Base-by-base conservation (phyloP, 2,113 vertebrate genomes). In the Raphicerus campestris region DNA sequence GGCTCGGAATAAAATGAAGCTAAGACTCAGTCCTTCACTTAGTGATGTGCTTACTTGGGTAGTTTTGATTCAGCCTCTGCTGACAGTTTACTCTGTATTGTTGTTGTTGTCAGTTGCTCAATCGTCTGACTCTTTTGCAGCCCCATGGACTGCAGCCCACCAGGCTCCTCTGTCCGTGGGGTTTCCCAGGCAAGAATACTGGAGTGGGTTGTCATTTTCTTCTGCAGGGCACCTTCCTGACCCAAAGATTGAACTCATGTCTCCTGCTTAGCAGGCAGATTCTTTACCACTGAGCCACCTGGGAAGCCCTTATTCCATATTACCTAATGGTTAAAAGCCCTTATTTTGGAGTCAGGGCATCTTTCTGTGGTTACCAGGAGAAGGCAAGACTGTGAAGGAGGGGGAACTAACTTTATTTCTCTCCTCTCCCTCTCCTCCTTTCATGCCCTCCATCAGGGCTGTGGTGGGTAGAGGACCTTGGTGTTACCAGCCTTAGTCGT, bases 391-490 rank as follows among this genome's bases (percentile, higher is more conserved):
- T 35, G 26, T 42, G 39, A 85, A 45, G 49, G 39, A n/a, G 58
- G 42, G 56, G 10, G 51, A 55, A 26, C 26, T 2, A 5, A 47
- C 2, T 47, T 30, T 15, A 56, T 49, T 45, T n/a, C 13, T 80
- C 77, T 10, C n/a, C 51, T 19, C 20, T 6, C 32, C 28, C 3
- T 32, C 35, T 22, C 22, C 9, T 78, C 42, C 42, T 47, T 32
- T 42, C 15, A 17, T 14, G 3, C 9, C 60, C 32, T 42, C 49
- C 11, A 0, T 32, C 10, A 73, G 56, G 24, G 17, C 30, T 28
- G 1, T 47, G 13, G 26, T 17, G 22, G 53, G 14, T 0, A 47
- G 73, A 4, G n/a, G 32, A 70, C 6, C 7, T 3, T 8, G 3
- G 45, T 15, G 11, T 47, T 19, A 14, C 39, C 28, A 66, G 28